These are phyloP conservation scores for Cataglyphis cursor DNA, from an alignment of 2,888 invertebrate genomes.

Conservation along the genomic window DNA sequence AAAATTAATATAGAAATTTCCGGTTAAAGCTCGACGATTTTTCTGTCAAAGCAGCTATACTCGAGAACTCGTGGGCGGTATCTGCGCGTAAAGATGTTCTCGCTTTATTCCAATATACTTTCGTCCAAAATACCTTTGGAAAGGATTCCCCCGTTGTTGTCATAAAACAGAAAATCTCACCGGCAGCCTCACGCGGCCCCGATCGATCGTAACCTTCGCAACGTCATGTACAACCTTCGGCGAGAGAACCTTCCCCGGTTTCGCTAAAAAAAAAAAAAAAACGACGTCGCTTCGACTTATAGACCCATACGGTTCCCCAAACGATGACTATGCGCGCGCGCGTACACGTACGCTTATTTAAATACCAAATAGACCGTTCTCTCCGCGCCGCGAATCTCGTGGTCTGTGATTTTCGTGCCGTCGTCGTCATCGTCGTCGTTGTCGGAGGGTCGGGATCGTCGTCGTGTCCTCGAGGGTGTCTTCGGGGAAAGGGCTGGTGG, in stretches of 20 bases:
- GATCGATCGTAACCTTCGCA: slow-evolving; percentile 56
- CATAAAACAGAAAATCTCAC: slow-evolving; percentile 52
- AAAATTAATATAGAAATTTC: slow-evolving; percentile 1
- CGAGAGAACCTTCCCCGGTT: neutral
- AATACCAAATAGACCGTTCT: slow-evolving; percentile 76
- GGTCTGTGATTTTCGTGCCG: slow-evolving; percentile 75
- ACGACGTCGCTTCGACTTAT: slow-evolving; percentile 57
- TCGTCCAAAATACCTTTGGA: slow-evolving; percentile 32
- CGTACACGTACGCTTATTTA: slow-evolving; percentile 73
- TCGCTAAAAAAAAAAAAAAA: slow-evolving; percentile 56
- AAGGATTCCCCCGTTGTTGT: neutral
- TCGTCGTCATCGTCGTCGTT: slow-evolving; percentile 36
- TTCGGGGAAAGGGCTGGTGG: slow-evolving; percentile 53
- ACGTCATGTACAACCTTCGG: slow-evolving; percentile 23
- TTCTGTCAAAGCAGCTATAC: neutral
- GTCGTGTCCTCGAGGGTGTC: slow-evolving; percentile 38
- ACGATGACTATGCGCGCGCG: slow-evolving; percentile 43
- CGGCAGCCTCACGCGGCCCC: slow-evolving; percentile 34
- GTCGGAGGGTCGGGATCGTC: slow-evolving; percentile 57
- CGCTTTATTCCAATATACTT: slow-evolving; percentile 33
- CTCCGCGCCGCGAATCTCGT: slow-evolving; percentile 62
- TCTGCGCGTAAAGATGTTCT: slow-evolving; percentile 42
- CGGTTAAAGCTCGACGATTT: slow-evolving; percentile 6
- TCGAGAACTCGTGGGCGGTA: slow-evolving; percentile 21
- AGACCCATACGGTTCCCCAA: slow-evolving; percentile 51